Evolutionary conservation across 1,140 invertebrate genomes (phyloP).

Genomic region (Trichogramma pretiosum): DNA sequence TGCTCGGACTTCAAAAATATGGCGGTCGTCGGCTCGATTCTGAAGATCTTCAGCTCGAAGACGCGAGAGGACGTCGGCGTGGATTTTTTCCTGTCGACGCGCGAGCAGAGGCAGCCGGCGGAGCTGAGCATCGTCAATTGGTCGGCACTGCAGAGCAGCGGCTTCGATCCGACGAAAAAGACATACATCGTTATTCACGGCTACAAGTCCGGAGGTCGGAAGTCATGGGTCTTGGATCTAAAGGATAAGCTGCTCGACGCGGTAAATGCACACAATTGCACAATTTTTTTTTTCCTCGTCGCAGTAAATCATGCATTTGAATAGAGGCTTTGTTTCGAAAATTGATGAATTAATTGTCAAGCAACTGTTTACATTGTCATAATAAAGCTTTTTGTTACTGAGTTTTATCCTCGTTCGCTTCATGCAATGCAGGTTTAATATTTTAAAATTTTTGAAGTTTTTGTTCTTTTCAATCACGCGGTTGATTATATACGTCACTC

Average conservation of each 20-base stretch:
- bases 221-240: conserved; percentile 5
- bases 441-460: no score
- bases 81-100: conserved; percentile 2
- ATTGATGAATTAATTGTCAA: no score
- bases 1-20: conserved; percentile 7
- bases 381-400: no score
- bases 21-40: background rate
- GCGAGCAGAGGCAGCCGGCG: background rate
- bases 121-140: background rate
- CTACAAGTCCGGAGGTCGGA: conserved; percentile 6
- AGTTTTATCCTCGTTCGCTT: no score
- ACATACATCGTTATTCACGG: conserved; percentile 13
- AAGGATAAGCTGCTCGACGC: conserved; percentile 9
- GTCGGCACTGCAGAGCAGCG: background rate
- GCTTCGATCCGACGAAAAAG: conserved; percentile 3
- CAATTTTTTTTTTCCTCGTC: no score
- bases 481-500: no score
- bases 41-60: background rate
- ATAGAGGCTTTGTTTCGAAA: no score
- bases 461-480: no score
- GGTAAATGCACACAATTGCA: conserved; percentile 2
- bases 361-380: no score
- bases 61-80: background rate
- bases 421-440: no score
- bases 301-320: no score